Evolutionary conservation across 2,888 invertebrate genomes (phyloP), one percentile per base, ranked within the genome.

Genomic region (Latheticus oryzae): DNA sequence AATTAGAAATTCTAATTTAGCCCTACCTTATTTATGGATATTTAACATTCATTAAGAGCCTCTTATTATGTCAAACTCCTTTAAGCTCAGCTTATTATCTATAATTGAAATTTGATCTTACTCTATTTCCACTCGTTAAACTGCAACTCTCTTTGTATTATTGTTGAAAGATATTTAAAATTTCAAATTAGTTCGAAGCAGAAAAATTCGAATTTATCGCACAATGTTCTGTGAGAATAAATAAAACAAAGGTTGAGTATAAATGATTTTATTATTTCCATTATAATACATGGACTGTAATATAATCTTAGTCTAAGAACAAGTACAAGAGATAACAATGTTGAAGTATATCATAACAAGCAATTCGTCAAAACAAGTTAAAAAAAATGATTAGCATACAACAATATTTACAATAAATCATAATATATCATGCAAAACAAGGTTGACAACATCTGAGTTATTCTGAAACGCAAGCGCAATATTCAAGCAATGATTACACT

Each of bases 1-100:
- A 42, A 56, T 56, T 56, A 56, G 28, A 56, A 56, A 50, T 56
- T 56, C 56, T 56, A 56, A 56, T 56, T 56, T 50, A 50, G 40
- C 40, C 47, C 56, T 42, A 50, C 48, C 56, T 56, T 56, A 56
- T 56, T 55, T 55, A 55, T 55, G 55, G 47, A 40, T 48, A 32
- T 55, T 55, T 55, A 55, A 55, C 55, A 48, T 55, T 47, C 30
- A 37, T 47, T 32, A 42, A 21, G 40, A 26, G 24, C 40, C 33
- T 55, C 55, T 48, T 43, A 50, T 56, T 56, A 56, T 50, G 56
- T 56, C 50, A 56, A 40, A 42, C 28, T 56, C 16, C 12, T 28
- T 56, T 50, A 13, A 30, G 17, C 15, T 19, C 5, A 17, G 23
- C 23, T 12, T 35, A 12, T 7, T 38, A 23, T 23, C 9, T 15